Conservation (phyloP, 2,113 vertebrate species). For the Trinectes maculatus region DNA sequence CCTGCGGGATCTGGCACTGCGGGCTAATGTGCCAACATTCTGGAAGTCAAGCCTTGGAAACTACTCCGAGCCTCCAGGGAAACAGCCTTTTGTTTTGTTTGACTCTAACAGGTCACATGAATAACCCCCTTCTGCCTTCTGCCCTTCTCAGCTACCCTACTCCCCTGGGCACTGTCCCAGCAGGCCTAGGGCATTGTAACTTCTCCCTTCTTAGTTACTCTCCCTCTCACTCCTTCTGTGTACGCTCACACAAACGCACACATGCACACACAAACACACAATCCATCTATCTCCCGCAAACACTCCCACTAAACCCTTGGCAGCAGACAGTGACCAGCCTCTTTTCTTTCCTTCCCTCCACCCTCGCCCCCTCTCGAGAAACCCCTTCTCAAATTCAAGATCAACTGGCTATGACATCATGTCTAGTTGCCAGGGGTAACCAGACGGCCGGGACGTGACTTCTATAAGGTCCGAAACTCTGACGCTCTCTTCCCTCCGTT, state of each 20-base stretch:
- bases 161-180: conserved; percentile 69
- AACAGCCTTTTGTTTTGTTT: conserved; percentile 78
- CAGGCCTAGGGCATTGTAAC: conserved; percentile 70
- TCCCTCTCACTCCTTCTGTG: conserved; percentile 44
- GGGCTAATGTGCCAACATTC: conserved; percentile 70
- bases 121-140: conserved; percentile 58
- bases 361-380: conserved; percentile 67
- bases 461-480: conserved; percentile 77
- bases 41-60: conserved; percentile 80
- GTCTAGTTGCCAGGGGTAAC: conserved; percentile 92
- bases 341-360: conserved; percentile 76
- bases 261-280: conserved; percentile 46
- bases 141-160: conserved; percentile 64
- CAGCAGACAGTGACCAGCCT: conserved; percentile 84
- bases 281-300: conserved; percentile 67
- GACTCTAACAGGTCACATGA: conserved; percentile 80
- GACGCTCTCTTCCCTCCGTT: conserved; percentile 51
- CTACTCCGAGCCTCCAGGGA: conserved; percentile 68
- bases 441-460: conserved; percentile 90
- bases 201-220: conserved; percentile 71
- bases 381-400: conserved; percentile 88
- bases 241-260: conserved; percentile 25
- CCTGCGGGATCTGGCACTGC: conserved; percentile 47
- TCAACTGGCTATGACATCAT: conserved; percentile 93
- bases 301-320: conserved; percentile 83